Evolutionary conservation across 1,140 invertebrate genomes (phyloP), one percentile per base, ranked within the genome.

Genomic region (Yoshiicerus persimilis): DNA sequence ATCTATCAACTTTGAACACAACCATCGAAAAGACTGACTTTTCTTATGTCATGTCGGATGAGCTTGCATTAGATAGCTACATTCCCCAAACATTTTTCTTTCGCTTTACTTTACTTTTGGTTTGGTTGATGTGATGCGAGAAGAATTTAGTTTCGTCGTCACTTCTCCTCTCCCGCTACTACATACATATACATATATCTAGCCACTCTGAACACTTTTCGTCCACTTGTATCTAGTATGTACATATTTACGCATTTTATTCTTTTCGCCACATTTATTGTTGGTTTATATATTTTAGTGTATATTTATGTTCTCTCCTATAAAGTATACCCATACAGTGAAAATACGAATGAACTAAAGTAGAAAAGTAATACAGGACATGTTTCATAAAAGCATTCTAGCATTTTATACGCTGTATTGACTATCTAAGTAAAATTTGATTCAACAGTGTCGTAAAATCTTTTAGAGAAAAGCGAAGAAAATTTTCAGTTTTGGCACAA

Each of bases 401-500:
- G 16, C 20, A 0, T 56, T 80, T 80, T 36, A 23, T 34, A 36
- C 75, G 32, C 16, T 32, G 75, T 38, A 32, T 70, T 70, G 66
- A 30, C 25, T 30, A 16, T 4, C 75, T 80, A 34, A 34, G 32
- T 80, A 80, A 80, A 80, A 80, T 80, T 80, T 80, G 75, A 80
- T 80, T n/a, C 75, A 77, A 36, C 23, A 77, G 32, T 30, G 32
- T 34, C 70, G 16, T 77, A 77, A 32, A 77, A 77, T 30, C 27
- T n/a, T 8, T 23, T 32, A 38, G 70, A 36, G 13, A 80, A 32
- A 80, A 80, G n/a, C 32, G 75, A n/a, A n/a, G 75, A 80, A 80
- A 80, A 80, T 80, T 80, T 80, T 80, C 16, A 34, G 75, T 36
- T 80, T 80, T 38, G n/a, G 75, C 75, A n/a, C 34, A 80, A 80